Evolutionary conservation across 1,140 invertebrate species (phyloP), one percentile per base, ranked within the genome.

Genomic region (Orussus abietinus): DNA sequence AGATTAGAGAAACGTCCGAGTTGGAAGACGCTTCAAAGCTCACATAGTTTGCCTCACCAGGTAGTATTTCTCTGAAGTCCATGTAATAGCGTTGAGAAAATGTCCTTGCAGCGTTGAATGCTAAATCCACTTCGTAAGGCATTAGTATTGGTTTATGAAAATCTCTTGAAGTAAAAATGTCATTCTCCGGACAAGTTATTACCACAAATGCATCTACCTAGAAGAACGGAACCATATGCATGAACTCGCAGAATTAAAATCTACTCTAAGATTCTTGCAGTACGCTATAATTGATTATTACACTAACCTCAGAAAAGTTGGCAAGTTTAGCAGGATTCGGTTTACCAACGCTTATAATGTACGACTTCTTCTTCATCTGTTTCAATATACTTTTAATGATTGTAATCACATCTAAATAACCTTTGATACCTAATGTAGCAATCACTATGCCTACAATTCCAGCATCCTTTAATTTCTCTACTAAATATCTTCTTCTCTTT

Each of bases 111-210:
- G 70, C 75, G 50, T 88, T 88, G 28, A 92, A 78, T 3, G 93
- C 94, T 20, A 95, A 74, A 74, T 97, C 94, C 25, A 96, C 75
- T 72, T 98, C 94, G 72, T 82, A 93, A 3, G 92, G 87, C n/a
- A 90, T 92, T 1, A 94, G 80, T 32, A 98, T 81, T 4, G 93
- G 92, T 57, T 86, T 88, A 41, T 89, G 86, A 65, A 90, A 94
- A 22, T 96, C 91, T 57, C 84, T 82, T 29, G 81, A 86, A 58
- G 90, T 85, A 49, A 90, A 83, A 30, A 94, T 71, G 45, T 84
- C 80, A 66, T 86, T 92, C 68, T 96, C 90, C 10, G 91, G 81
- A 70, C 95, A 98, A 1, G 90, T 82, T 49, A 97, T 84, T 34
- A 92, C 75, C 3, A 96, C 86, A 76, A 91, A 97, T 31, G 89